Conservation (phyloP, 2,797 vertebrate genomes). For the Diglossa cyanea region DNA sequence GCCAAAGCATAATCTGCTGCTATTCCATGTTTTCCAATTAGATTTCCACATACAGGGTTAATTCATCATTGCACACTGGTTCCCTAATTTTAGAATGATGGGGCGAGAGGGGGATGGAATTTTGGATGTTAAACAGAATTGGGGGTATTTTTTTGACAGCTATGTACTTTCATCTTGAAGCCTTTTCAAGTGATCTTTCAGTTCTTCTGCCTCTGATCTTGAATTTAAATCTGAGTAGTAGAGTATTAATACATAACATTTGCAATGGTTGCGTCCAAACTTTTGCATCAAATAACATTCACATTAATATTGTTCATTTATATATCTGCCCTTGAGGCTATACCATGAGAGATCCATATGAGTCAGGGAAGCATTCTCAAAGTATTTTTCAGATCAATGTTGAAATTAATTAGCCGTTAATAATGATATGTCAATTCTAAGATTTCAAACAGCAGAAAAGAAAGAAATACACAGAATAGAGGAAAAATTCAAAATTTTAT, state of each 20-base stretch:
- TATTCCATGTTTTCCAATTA: background rate
- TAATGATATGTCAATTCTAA: background rate
- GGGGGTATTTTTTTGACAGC: background rate
- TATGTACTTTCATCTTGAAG: background rate
- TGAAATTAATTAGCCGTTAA: background rate
- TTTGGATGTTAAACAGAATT: background rate
- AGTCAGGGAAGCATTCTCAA: background rate
- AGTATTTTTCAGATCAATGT: background rate
- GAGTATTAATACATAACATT: background rate
- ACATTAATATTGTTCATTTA: background rate
- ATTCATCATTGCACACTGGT: background rate
- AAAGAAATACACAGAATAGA: background rate
- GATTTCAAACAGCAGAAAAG: background rate
- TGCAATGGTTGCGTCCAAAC: background rate
- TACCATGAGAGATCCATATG: background rate
- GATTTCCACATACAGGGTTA: background rate
- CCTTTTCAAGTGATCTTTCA: background rate
- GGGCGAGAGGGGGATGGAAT: accelerated
- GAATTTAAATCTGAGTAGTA: background rate
- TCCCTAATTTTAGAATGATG: background rate
- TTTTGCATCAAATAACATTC: background rate
- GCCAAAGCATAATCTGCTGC: background rate
- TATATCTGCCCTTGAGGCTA: background rate
- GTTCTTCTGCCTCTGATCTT: background rate
- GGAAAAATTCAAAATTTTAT: background rate